These are phyloP conservation scores for Drosophila navojoa DNA, from an alignment of 1,140 invertebrate genomes.

Conservation along the genomic window DNA sequence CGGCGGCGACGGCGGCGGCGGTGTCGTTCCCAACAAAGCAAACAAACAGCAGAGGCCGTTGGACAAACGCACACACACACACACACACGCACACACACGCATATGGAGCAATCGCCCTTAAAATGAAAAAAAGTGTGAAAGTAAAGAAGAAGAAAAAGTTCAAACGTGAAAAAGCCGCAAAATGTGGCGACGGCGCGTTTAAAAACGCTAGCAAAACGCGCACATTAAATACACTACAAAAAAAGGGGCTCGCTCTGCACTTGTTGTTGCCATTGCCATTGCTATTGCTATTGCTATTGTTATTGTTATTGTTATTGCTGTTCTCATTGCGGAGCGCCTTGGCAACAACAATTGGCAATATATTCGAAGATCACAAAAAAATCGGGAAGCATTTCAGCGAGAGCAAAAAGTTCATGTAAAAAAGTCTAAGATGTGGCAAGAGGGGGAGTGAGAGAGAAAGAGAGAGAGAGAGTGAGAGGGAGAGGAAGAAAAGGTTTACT, in stretches of 20 bases:
- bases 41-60: slow-evolving; percentile 45
- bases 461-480: not conserved
- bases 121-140: slow-evolving; percentile 1
- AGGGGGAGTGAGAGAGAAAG: too few species aligned
- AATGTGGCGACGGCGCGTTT: slow-evolving; percentile 16
- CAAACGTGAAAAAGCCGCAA: slow-evolving; percentile 68
- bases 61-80: slow-evolving; percentile 30
- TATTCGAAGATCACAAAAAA: slow-evolving; percentile 14
- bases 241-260: slow-evolving; percentile 66
- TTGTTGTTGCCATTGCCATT: slow-evolving; percentile 12
- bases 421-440: too few species aligned
- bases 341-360: slow-evolving; percentile 44
- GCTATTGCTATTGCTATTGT: slow-evolving; percentile 4
- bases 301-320: not conserved
- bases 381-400: too few species aligned
- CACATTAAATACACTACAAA: slow-evolving; percentile 28
- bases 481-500: not conserved
- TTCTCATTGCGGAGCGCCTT: slow-evolving; percentile 2
- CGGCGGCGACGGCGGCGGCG: slow-evolving; percentile 18
- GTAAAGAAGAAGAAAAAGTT: slow-evolving; percentile 47
- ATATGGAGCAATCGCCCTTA: not conserved
- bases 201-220: slow-evolving; percentile 46
- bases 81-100: not conserved
- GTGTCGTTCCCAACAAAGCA: slow-evolving; percentile 49
- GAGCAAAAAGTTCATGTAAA: too few species aligned